Base-by-base conservation (phyloP, 2,888 invertebrate species). In the Pollenia amentaria region DNA sequence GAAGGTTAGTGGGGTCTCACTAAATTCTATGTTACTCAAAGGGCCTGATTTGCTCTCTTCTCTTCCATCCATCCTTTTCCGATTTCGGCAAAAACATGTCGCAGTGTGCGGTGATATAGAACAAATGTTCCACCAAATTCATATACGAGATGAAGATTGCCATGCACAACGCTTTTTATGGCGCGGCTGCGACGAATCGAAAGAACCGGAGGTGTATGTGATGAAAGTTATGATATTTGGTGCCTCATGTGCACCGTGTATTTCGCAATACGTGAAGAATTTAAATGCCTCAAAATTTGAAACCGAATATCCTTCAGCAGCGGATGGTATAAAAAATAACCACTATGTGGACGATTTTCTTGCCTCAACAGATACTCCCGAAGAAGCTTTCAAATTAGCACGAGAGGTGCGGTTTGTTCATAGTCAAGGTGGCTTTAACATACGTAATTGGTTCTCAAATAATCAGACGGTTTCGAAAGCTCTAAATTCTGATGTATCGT, bases 51-150 rank as follows among this genome's bases (percentile, higher is more conserved):
- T 91, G 8, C 79, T 91, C 0, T 85, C 89, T 11, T 89, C 91
- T 4, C 81, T 93, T 40, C 81, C 89, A 1, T 91, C 91, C 6
- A 90, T 92, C 0, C 78, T 92, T 57, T 88, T 91, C 84, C 89
- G 90, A 1, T 93, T 93, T 85, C 83, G 92, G 11, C 90, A 91
- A 88, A 78, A 89, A 51, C 83, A 55, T 65, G 78, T 91, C 6
- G 92, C 91, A 2, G 88, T 64, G n/a, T 53, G 69, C 38, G 51
- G 57, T n/a, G 60, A 80, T 57, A 80, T 72, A 38, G 51, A 80
- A 53, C 51, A 80, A 18, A 81, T 81, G 55, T 65, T 73, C 12
- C 75, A 82, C 51, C 42, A 73, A 38, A 67, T 92, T 29, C 42
- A 51, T n/a, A 70, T 80, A 44, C 21, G 77, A 16, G n/a, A 53